These are phyloP conservation scores for Chaitophorus viminalis DNA, from an alignment of 2,888 invertebrate species.

Conservation along the genomic window DNA sequence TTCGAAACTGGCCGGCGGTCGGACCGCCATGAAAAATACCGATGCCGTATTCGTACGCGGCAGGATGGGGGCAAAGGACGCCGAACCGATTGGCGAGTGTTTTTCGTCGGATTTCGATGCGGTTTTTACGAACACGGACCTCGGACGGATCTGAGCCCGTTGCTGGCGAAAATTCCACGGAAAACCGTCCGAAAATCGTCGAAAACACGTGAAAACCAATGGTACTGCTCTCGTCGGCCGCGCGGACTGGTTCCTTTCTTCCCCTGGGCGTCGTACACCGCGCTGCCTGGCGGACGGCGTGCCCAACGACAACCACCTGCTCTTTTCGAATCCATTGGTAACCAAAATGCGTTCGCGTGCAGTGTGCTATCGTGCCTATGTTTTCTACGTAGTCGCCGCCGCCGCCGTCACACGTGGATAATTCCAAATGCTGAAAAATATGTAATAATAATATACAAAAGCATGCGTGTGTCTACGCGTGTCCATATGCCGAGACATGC, in stretches of 20 bases:
- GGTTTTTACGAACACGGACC: neutral
- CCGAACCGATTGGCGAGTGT: neutral
- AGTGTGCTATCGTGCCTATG: no score
- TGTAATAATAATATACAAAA: neutral
- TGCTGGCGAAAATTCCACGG: neutral
- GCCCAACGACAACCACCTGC: conserved; percentile 59
- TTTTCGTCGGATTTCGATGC: neutral
- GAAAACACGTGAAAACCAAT: neutral
- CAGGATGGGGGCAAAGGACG: conserved; percentile 49
- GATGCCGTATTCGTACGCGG: conserved; percentile 61
- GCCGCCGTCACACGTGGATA: conserved; percentile 38
- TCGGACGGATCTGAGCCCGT: neutral
- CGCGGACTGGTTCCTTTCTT: conserved; percentile 61
- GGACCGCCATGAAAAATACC: conserved; percentile 60
- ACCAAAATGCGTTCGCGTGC: conserved; percentile 26
- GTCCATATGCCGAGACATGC: neutral
- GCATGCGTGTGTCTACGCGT: no score
- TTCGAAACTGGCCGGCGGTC: conserved; percentile 46
- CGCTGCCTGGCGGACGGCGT: conserved; percentile 50
- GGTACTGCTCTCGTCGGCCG: conserved; percentile 39
- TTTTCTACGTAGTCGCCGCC: conserved; percentile 1
- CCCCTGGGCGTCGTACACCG: conserved; percentile 52
- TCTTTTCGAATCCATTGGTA: conserved; percentile 49
- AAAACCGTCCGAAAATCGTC: neutral
- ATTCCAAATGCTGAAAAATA: conserved; percentile 22